Conservation (phyloP, 1,140 invertebrate species). For the Macrobrachium nipponense region DNA sequence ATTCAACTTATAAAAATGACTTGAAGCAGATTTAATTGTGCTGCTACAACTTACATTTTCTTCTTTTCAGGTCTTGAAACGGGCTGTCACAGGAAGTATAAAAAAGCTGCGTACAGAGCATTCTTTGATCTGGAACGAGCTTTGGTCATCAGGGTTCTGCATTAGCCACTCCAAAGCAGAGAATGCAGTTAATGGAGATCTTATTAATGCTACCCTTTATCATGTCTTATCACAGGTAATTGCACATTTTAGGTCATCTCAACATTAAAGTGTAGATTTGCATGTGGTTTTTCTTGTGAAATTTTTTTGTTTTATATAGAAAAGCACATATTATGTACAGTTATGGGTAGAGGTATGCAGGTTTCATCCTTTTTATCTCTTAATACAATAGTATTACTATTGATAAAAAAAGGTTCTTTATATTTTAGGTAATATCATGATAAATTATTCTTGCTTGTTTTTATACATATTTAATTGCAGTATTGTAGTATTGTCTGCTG, state of each 20-base stretch:
- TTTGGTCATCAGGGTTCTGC: conserved; percentile 88
- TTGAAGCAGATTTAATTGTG: too few relatives aligned
- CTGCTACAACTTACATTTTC: background rate
- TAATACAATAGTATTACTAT: too few relatives aligned
- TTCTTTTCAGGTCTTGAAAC: conserved; percentile 67
- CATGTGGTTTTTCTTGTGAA: conserved; percentile 25
- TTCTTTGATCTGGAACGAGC: conserved; percentile 79
- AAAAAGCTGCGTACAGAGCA: conserved; percentile 68
- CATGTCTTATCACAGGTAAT: conserved; percentile 82
- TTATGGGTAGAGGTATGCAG: too few relatives aligned
- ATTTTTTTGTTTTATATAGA: too few relatives aligned
- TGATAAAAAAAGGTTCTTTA: too few relatives aligned
- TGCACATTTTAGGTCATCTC: conserved; percentile 52
- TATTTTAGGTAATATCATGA: too few relatives aligned
- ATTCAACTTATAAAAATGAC: too few relatives aligned
- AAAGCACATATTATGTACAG: too few relatives aligned
- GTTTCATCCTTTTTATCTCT: too few relatives aligned
- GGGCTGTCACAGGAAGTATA: conserved; percentile 67
- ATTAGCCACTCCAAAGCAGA: conserved; percentile 89
- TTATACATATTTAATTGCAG: too few relatives aligned
- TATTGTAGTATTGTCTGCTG: too few relatives aligned
- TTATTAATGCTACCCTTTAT: conserved; percentile 93
- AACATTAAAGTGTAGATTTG: background rate
- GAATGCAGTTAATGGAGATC: conserved; percentile 86
- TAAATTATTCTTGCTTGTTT: too few relatives aligned